These are phyloP conservation scores for Drosophila rufa DNA, from an alignment of 1,140 invertebrate genomes.

Conservation along the genomic window DNA sequence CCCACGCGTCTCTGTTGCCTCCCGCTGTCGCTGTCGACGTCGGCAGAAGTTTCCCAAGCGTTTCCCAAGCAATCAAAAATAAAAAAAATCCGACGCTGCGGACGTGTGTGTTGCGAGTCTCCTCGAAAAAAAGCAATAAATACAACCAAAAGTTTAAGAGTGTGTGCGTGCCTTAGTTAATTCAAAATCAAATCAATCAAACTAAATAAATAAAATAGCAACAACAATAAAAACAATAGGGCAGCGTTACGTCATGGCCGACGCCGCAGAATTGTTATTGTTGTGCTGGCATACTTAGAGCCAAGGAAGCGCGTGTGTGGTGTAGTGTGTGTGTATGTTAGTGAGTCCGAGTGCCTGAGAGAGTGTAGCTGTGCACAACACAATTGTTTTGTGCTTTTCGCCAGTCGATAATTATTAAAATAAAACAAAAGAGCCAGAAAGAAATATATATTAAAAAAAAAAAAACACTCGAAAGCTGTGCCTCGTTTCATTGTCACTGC, in stretches of 20 bases:
- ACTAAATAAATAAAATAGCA: conserved; percentile 30
- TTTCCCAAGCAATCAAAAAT: conserved; percentile 2
- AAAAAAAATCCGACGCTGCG: conserved; percentile 30
- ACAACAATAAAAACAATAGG: conserved; percentile 18
- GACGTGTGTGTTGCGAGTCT: conserved; percentile 33
- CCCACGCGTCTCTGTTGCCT: too few relatives aligned
- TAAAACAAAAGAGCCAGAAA: conserved; percentile 13
- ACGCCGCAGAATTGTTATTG: conserved; percentile 40
- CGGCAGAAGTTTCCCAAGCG: too few relatives aligned
- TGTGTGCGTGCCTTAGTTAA: conserved; percentile 38
- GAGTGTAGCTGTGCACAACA: conserved; percentile 24
- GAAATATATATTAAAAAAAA: conserved; percentile 12
- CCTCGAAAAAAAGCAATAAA: conserved; percentile 16
- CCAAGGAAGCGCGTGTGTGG: neutral
- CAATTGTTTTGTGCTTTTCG: conserved; percentile 38
- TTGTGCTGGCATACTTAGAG: conserved; percentile 47
- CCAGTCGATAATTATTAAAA: conserved; percentile 44
- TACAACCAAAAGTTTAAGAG: conserved; percentile 4
- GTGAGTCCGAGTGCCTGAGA: neutral
- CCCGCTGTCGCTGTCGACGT: too few relatives aligned
- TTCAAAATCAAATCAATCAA: conserved; percentile 32
- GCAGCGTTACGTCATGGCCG: conserved; percentile 46
- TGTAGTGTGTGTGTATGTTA: neutral
- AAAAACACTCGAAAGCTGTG: conserved; percentile 12
- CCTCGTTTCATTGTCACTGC: conserved; percentile 11